A percentile compares a stretch with the other conserved stretches of the same genome.
Evolutionary conservation across 2,113 vertebrate genomes (phyloP).

Genomic region (Austrofundulus limnaeus): DNA sequence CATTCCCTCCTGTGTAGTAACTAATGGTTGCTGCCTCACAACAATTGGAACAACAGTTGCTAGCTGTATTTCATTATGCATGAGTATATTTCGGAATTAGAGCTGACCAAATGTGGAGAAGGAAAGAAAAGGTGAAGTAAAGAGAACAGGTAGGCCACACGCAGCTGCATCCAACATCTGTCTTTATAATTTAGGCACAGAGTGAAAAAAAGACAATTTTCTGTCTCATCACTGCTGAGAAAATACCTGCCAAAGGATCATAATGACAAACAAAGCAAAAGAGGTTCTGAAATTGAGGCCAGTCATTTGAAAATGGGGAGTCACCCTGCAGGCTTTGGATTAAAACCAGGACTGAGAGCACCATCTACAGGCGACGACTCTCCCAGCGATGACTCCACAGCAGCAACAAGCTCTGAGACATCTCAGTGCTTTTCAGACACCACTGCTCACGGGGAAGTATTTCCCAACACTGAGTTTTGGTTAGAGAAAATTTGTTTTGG

Average conservation of each 20-base stretch:
- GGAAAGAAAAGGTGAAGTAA: background rate
- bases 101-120: conserved; percentile 46
- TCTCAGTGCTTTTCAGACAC: conserved; percentile 8
- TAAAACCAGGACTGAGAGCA: conserved; percentile 67
- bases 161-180: conserved; percentile 4
- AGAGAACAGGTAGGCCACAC: conserved; percentile 26
- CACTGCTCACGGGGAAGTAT: background rate
- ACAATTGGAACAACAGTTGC: conserved; percentile 68
- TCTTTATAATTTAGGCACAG: conserved; percentile 5
- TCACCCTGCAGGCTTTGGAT: conserved; percentile 55
- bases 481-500: conserved; percentile 17
- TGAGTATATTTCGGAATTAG: conserved; percentile 55
- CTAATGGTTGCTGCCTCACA: conserved; percentile 65
- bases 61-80: conserved; percentile 62
- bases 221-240: conserved; percentile 7
- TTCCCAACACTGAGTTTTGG: background rate
- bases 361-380: conserved; percentile 72
- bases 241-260: conserved; percentile 35
- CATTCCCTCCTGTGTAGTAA: conserved; percentile 72
- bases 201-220: conserved; percentile 6
- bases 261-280: conserved; percentile 50
- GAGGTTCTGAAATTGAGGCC: conserved; percentile 45
- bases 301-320: conserved; percentile 60
- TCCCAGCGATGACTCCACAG: conserved; percentile 19
- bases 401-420: conserved; percentile 17